Conservation (phyloP, 2,113 vertebrate species). For the Poeciliopsis turrubarensis region DNA sequence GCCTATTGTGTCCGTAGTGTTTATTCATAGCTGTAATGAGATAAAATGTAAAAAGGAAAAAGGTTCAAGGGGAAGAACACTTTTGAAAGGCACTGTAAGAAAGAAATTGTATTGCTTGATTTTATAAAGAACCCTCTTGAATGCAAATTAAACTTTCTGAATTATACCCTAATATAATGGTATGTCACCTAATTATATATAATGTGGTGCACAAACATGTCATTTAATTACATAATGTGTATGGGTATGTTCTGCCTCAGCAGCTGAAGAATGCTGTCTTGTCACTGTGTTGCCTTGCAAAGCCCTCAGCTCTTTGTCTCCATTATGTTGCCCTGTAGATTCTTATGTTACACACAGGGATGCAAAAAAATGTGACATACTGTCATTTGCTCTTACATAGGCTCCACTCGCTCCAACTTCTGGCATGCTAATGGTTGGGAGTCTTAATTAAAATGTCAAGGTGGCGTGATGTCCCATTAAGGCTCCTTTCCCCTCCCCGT, state of each 20-base stretch:
- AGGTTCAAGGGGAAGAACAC: background rate
- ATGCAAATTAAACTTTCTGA: background rate
- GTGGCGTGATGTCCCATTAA: constrained; percentile 84
- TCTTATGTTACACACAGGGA: constrained; percentile 42
- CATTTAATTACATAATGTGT: constrained; percentile 20
- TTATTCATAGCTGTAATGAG: background rate
- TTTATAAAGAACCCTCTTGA: too few species aligned
- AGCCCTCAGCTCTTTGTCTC: constrained; percentile 8
- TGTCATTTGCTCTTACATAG: constrained; percentile 71
- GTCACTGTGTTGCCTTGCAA: constrained; percentile 5
- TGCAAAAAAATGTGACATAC: constrained; percentile 38
- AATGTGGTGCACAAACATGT: constrained; percentile 21
- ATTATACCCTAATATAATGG: constrained; percentile 21
- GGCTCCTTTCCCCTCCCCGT: constrained; percentile 62
- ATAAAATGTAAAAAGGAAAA: background rate
- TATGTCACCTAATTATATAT: constrained; percentile 20
- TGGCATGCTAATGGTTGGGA: constrained; percentile 79
- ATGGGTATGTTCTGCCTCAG: background rate
- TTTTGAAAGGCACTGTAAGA: background rate
- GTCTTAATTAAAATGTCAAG: constrained; percentile 88
- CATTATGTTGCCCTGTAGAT: constrained; percentile 28
- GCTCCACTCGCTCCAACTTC: constrained; percentile 66
- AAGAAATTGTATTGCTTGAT: background rate
- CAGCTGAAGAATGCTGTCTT: background rate
- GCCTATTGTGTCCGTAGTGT: background rate